These are phyloP conservation scores for Luperina testacea DNA, from an alignment of 2,888 invertebrate genomes.

Conservation along the genomic window DNA sequence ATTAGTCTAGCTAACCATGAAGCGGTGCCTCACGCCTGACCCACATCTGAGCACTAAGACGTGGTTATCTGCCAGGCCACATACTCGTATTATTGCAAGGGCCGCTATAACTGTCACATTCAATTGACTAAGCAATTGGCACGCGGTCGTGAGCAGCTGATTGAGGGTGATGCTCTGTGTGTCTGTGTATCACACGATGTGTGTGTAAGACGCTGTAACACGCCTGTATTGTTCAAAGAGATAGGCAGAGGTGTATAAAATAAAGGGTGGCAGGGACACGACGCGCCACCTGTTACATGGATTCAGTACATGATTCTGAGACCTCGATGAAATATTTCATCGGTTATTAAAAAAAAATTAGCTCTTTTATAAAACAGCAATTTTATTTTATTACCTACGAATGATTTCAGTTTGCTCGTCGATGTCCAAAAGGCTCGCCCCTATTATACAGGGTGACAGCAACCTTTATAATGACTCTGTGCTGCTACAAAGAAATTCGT, in stretches of 20 bases:
- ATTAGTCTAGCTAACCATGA: neutral
- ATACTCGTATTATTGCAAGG: conserved; percentile 21
- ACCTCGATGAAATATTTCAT: no score
- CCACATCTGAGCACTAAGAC: neutral
- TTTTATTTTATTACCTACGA: no score
- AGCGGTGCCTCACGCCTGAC: neutral
- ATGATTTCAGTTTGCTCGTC: no score
- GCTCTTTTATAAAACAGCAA: no score
- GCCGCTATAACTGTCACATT: conserved; percentile 13
- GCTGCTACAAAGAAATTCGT: neutral
- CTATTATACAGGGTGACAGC: no score
- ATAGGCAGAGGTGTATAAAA: neutral
- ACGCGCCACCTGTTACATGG: no score
- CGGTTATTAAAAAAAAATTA: no score
- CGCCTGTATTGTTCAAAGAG: neutral
- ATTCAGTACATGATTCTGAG: no score
- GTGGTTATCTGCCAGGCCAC: conserved; percentile 11
- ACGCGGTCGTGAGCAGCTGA: conserved; percentile 24
- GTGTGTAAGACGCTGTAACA: neutral
- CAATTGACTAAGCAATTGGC: conserved; percentile 32
- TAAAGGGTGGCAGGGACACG: no score
- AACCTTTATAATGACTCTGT: no score
- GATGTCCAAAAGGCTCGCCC: no score
- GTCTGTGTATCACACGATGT: neutral
- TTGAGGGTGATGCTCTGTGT: conserved; percentile 12